Evolutionary conservation across 2,113 vertebrate species (phyloP), one percentile per base, ranked within the genome.

Genomic region (Nothobranchius furzeri): DNA sequence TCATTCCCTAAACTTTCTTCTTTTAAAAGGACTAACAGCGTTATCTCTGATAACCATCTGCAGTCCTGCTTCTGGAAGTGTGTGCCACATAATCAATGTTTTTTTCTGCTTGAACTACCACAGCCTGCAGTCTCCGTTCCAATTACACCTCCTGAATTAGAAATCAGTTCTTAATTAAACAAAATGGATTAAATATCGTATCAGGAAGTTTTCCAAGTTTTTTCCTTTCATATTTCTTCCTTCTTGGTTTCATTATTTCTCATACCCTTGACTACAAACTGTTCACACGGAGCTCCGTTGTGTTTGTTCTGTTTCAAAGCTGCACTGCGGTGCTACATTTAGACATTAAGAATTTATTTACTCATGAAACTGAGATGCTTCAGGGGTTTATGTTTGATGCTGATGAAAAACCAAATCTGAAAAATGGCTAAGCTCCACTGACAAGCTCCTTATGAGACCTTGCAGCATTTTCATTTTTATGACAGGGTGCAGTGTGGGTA

Each of bases 131-230:
- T 65, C 68, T 83, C 47, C 59, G 49, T 73, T 86, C 70, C 73
- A 90, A 84, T 89, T 84, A 87, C 40, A 77, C 42, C 66, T 75
- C 55, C 64, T 80, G 82, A 80, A 88, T 86, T 73, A 85, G 46
- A 77, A 88, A 89, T 83, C 68, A 68, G 45, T 50, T 73, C 73
- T 78, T 85, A 70, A 89, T 88, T 87, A 85, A 87, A 81, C 65
- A 66, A 79, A 79, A 82, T 74, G 75, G 83, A 92, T 87, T 87
- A 81, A 79, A 86, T 82, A 85, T 71, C 67, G 86, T 70, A 84
- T 80, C 64, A 81, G 79, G 73, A 83, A 65, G 46, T 80, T 86
- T 79, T 85, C 58, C 68, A 72, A 76, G 62, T 82, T 42, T 11
- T 61, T 53, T 20, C 20, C 20, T 20, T 20, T 20, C 20, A 20